phyloP scores from a whole-genome alignment of 2,113 vertebrate species.

The Taurulus bubalis region DNA sequence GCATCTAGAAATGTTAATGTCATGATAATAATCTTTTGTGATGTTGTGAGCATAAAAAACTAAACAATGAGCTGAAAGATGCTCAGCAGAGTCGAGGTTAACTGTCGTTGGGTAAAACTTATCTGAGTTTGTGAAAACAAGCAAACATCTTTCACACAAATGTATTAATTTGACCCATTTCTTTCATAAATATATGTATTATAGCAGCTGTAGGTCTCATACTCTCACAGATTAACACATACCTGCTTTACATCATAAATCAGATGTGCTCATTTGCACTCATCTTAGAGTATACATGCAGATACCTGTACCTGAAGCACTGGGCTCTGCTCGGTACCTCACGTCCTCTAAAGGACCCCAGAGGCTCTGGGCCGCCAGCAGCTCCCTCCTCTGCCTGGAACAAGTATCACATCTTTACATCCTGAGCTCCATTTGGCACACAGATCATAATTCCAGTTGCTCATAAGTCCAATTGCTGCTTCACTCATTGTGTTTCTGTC shows the following conservation, averaged over 20 bases:
- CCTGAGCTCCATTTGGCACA: slow-evolving; percentile 35
- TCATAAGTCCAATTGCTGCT: too few relatives aligned
- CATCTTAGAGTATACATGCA: not conserved
- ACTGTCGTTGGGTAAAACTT: too few relatives aligned
- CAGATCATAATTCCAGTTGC: slow-evolving; percentile 17
- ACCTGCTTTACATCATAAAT: slow-evolving; percentile 13
- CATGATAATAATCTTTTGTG: not conserved
- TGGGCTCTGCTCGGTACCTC: not conserved
- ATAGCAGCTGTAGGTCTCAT: not conserved
- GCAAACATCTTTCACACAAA: not conserved
- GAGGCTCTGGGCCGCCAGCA: slow-evolving; percentile 23
- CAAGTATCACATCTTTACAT: slow-evolving; percentile 48
- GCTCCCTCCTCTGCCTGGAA: slow-evolving; percentile 25
- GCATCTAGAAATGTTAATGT: not conserved
- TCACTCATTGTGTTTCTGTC: slow-evolving; percentile 18
- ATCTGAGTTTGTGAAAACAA: not conserved
- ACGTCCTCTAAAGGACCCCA: slow-evolving; percentile 22
- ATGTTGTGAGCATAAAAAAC: not conserved
- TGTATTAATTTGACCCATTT: not conserved
- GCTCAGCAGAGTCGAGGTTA: not conserved
- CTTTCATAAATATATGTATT: not conserved
- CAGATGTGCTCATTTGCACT: slow-evolving; percentile 4
- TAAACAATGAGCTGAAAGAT: not conserved
- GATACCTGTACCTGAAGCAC: not conserved
- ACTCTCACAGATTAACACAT: not conserved